A percentile compares a stretch with the other conserved stretches of the same genome.
Evolutionary conservation across 2,113 vertebrate species (phyloP).

Genomic region (Phaethornis superciliosus): DNA sequence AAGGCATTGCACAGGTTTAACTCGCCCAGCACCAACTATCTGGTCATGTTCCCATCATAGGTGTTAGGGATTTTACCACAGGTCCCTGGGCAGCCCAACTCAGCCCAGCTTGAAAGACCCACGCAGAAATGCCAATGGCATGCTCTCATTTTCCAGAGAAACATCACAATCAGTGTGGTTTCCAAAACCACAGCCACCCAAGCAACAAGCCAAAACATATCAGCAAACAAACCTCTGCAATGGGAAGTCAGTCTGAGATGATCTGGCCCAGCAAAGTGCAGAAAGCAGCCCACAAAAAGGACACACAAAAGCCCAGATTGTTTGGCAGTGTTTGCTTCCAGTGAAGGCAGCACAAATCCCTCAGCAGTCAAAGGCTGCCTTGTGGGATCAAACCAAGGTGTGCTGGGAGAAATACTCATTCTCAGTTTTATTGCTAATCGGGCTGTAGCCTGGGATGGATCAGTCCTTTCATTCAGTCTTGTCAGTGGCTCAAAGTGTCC

Average conservation of each 20-base stretch:
- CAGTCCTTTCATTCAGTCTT: not conserved
- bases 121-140: conserved; percentile 15
- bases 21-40: not conserved
- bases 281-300: conserved; percentile 1
- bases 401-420: not conserved
- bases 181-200: conserved; percentile 46
- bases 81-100: not conserved
- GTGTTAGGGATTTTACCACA: not conserved
- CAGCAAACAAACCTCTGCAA: conserved; percentile 37
- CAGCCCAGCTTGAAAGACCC: not conserved
- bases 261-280: not conserved
- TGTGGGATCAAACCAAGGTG: not conserved
- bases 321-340: not conserved
- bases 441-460: not conserved
- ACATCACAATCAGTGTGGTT: not conserved
- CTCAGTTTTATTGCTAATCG: not conserved
- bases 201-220: conserved; percentile 57
- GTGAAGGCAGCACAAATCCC: not conserved
- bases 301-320: not conserved
- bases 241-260: not conserved
- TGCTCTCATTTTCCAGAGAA: conserved; percentile 44
- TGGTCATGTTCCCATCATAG: not conserved
- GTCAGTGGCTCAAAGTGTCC: not conserved
- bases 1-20: not conserved
- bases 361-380: not conserved